Evolutionary conservation across 2,888 invertebrate genomes (phyloP).

Genomic region (Rotaria sp.): DNA sequence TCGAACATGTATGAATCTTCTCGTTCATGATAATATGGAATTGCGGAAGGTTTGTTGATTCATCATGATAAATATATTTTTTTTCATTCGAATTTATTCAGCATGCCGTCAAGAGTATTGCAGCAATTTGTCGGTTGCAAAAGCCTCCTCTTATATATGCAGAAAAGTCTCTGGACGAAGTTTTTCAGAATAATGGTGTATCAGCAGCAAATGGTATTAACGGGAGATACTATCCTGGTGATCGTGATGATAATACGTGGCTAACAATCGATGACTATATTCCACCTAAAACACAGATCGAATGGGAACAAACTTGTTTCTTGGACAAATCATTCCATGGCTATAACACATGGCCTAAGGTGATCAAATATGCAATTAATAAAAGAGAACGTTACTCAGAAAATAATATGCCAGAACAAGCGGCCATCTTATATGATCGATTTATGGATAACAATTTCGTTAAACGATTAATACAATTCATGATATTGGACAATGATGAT

Average conservation of each 20-base stretch:
- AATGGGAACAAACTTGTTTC: conserved; percentile 69
- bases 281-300: neutral
- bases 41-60: conserved; percentile 8
- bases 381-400: conserved; percentile 15
- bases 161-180: neutral
- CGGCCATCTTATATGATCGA: conserved; percentile 64
- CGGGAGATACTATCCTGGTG: neutral
- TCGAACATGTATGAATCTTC: conserved; percentile 47
- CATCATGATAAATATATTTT: too few relatives aligned
- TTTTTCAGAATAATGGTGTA: neutral
- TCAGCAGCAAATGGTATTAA: neutral
- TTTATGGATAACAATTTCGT: conserved; percentile 66
- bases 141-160: neutral
- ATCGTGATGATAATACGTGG: conserved; percentile 30
- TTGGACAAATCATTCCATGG: conserved; percentile 65
- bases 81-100: neutral
- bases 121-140: conserved; percentile 26
- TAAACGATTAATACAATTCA: conserved; percentile 65
- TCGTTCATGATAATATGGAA: conserved; percentile 34
- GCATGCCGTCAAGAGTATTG: neutral
- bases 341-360: conserved; percentile 60
- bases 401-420: conserved; percentile 59
- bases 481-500: conserved; percentile 76
- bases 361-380: conserved; percentile 16
- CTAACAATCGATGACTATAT: neutral